These are phyloP conservation scores for Elephas maximus DNA, from an alignment of 2,113 vertebrate species.

Conservation along the genomic window DNA sequence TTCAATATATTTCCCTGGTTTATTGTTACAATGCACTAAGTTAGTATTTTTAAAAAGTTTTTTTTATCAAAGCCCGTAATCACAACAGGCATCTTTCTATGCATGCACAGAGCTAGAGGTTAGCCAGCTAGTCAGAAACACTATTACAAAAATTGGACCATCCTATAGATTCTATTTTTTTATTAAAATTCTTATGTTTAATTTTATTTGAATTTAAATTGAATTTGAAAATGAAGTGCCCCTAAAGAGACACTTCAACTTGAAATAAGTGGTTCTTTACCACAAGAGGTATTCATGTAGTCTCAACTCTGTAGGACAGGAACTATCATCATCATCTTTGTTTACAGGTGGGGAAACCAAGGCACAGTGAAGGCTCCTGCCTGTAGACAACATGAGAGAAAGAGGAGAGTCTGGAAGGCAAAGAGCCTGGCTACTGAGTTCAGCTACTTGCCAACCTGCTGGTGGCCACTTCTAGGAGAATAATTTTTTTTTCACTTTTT, in stretches of 20 bases:
- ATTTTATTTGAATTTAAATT: slow-evolving; percentile 7
- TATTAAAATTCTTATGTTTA: neutral
- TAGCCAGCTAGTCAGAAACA: neutral
- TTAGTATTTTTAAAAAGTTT: neutral
- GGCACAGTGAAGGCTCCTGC: too few relatives aligned
- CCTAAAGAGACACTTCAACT: neutral
- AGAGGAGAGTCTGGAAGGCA: too few relatives aligned
- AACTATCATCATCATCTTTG: too few relatives aligned
- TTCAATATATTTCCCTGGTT: neutral
- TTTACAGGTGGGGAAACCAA: too few relatives aligned
- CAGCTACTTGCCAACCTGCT: too few relatives aligned
- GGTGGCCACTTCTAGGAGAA: too few relatives aligned
- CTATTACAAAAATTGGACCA: neutral
- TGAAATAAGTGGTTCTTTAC: neutral
- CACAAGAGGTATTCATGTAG: neutral
- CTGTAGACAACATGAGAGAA: too few relatives aligned
- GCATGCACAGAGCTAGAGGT: neutral
- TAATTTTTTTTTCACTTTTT: too few relatives aligned
- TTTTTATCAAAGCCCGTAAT: neutral
- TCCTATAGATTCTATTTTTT: neutral
- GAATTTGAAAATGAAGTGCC: neutral
- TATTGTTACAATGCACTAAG: neutral
- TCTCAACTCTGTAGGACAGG: too few relatives aligned
- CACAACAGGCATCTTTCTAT: neutral
- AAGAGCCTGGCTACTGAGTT: too few relatives aligned